Conservation (phyloP, 2,888 invertebrate genomes). For the Xanthorhoe designata region DNA sequence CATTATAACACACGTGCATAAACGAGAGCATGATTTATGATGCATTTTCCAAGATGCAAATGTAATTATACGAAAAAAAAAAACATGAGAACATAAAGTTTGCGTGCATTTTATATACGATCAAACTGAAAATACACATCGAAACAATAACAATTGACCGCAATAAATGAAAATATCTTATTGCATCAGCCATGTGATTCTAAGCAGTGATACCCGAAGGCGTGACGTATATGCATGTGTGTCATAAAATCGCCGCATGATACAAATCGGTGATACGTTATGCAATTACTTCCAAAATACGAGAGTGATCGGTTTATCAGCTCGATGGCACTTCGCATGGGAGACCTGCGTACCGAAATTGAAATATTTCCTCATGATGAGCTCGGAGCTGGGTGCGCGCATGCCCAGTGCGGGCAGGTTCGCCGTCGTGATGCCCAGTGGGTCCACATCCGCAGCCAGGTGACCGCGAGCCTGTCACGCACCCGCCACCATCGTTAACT, state of each 20-base stretch:
- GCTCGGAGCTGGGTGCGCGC: constrained; percentile 82
- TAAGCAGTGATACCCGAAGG: constrained; percentile 21
- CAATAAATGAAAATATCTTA: constrained; percentile 22
- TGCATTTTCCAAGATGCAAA: constrained; percentile 13
- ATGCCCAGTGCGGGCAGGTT: constrained; percentile 85
- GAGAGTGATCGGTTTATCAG: constrained; percentile 61
- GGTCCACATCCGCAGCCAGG: constrained; percentile 96
- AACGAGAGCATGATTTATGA: constrained; percentile 31
- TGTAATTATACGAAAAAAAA: constrained; percentile 11
- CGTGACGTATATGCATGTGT: constrained; percentile 58
- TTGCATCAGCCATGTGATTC: constrained; percentile 11
- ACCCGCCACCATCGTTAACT: constrained; percentile 73
- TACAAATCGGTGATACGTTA: constrained; percentile 66
- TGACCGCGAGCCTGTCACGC: constrained; percentile 94
- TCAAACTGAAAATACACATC: not conserved
- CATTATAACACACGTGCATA: constrained; percentile 67
- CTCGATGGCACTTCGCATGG: constrained; percentile 42
- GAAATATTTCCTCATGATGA: constrained; percentile 86
- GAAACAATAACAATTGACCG: not conserved
- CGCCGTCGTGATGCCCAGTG: constrained; percentile 94
- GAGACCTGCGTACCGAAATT: constrained; percentile 79
- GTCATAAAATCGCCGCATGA: constrained; percentile 67
- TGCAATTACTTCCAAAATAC: constrained; percentile 51
- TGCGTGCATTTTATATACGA: constrained; percentile 23
- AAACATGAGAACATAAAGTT: not conserved